phyloP scores from a whole-genome alignment of 2,888 invertebrate species.

The Theodoxus fluviatilis region DNA sequence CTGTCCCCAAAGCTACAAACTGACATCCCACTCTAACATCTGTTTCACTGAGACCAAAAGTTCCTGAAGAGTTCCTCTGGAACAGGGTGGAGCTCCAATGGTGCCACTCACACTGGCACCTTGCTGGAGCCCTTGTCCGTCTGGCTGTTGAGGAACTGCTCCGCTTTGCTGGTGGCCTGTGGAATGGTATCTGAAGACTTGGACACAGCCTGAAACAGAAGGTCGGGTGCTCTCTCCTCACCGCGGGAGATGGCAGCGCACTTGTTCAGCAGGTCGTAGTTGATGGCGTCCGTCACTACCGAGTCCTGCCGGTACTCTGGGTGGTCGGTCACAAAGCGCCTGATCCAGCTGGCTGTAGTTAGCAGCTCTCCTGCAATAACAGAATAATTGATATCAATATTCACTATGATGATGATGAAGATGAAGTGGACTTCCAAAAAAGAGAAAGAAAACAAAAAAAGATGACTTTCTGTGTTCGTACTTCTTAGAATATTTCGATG shows the following conservation, averaged over 20 bases:
- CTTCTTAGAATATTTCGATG: no score
- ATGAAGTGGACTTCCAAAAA: neutral
- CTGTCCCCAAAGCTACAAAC: no score
- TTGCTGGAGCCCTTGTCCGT: no score
- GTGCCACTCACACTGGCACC: no score
- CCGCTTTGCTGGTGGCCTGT: constrained; percentile 45
- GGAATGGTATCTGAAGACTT: constrained; percentile 55
- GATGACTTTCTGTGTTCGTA: no score
- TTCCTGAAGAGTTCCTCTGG: no score
- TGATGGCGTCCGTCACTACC: constrained; percentile 75
- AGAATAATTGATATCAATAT: neutral
- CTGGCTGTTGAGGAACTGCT: constrained; percentile 38
- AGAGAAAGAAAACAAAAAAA: no score
- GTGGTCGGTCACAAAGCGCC: constrained; percentile 87
- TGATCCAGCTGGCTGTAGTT: constrained; percentile 94
- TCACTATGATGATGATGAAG: neutral
- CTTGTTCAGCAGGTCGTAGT: constrained; percentile 56
- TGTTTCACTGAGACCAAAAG: no score
- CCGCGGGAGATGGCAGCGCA: constrained; percentile 43
- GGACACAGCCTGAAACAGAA: constrained; percentile 45
- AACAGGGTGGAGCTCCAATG: no score
- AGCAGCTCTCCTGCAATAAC: constrained; percentile 76
- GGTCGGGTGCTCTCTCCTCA: constrained; percentile 41
- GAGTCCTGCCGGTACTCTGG: constrained; percentile 92
- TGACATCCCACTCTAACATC: no score